Evolutionary conservation across 1,140 invertebrate species (phyloP), one percentile per base, ranked within the genome.

Genomic region (Trissolcus basalis): DNA sequence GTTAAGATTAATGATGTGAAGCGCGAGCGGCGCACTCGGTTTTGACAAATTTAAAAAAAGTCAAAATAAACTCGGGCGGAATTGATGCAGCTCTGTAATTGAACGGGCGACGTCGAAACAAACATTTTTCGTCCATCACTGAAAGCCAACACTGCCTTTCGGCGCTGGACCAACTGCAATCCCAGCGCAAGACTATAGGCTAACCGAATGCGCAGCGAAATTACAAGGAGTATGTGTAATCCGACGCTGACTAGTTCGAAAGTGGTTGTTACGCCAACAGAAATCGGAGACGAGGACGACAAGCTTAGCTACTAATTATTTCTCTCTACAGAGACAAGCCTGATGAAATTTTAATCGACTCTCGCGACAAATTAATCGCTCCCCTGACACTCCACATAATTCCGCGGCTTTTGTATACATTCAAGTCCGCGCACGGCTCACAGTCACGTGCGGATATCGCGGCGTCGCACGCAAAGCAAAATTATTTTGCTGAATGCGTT

Each of bases 191-290:
- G 53, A 68, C 61, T 44, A 6, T 27, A 27, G 19, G 19, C 19
- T 27, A 27, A 27, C 19, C 19, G 19, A 27, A 27, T 6, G 19
- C 19, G 19, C 19, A 27, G 19, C 19, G 19, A 80, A 83, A 85
- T 84, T 85, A 84, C 67, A 83, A 74, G 81, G 78, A 71, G 70
- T 55, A 81, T 76, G 75, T 79, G 82, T 71, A 81, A 84, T 64
- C 64, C 78, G 44, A 80, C 19, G 67, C 77, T n/a, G 61, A 79
- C 80, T 67, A 78, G 77, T 79, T 79, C 53, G 77, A 80, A 83
- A 84, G 81, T 82, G 61, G 77, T 76, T 82, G 78, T 83, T 84
- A 80, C 63, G 73, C 60, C 64, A 73, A 64, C 74, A 65, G 71
- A 78, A 83, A 80, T 79, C 80, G 67, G 81, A 81, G 78, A 78